These are phyloP conservation scores for Leucozona laternaria DNA, from an alignment of 2,888 invertebrate genomes.

Conservation along the genomic window DNA sequence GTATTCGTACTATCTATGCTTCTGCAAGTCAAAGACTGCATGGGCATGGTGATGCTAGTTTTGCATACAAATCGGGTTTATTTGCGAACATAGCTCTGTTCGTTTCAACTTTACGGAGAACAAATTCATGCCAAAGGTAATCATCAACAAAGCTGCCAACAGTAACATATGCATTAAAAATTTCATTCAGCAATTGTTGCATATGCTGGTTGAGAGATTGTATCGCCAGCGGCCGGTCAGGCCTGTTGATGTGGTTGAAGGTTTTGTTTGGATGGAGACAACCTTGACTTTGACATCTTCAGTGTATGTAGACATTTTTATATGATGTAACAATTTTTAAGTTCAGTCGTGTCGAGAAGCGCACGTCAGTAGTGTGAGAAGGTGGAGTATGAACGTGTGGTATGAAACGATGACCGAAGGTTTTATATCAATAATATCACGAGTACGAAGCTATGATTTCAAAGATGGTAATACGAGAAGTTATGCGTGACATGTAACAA, in stretches of 20 bases:
- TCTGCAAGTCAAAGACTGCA: constrained; percentile 20
- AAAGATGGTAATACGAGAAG: neutral
- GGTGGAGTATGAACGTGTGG: constrained; percentile 48
- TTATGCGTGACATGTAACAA: neutral
- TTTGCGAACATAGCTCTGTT: constrained; percentile 31
- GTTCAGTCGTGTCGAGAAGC: constrained; percentile 26
- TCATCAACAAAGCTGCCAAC: constrained; percentile 36
- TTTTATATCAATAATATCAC: neutral
- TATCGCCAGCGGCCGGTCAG: constrained; percentile 16
- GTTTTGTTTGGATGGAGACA: constrained; percentile 45
- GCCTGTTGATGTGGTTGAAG: constrained; percentile 4
- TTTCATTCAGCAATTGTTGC: constrained; percentile 59
- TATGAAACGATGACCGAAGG: constrained; percentile 13
- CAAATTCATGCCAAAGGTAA: constrained; percentile 29
- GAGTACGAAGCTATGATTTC: neutral
- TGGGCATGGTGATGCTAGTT: neutral
- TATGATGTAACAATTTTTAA: constrained; percentile 69
- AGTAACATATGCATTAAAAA: constrained; percentile 43
- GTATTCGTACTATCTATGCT: constrained; percentile 7
- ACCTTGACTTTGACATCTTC: constrained; percentile 71
- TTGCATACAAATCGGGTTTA: constrained; percentile 62
- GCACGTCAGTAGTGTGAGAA: constrained; percentile 42
- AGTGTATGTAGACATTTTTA: neutral
- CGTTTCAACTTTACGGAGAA: neutral
- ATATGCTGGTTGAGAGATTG: constrained; percentile 45